These are phyloP conservation scores for Nothobranchius furzeri DNA, from an alignment of 2,113 vertebrate genomes.

Conservation along the genomic window DNA sequence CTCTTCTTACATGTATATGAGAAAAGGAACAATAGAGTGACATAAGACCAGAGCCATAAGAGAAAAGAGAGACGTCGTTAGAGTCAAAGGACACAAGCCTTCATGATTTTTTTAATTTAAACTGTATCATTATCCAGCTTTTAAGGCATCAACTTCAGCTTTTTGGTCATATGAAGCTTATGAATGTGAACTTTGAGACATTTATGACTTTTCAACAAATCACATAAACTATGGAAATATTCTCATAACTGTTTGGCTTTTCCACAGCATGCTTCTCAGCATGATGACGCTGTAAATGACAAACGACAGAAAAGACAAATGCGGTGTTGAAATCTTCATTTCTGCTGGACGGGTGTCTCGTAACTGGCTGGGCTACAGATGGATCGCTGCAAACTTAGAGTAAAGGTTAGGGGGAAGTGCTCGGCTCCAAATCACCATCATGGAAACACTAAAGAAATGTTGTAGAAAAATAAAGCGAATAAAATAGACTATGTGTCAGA, in stretches of 20 bases:
- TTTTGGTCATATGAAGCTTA: slow-evolving; percentile 35
- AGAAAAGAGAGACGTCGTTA: slow-evolving; percentile 28
- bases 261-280: slow-evolving; percentile 26
- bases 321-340: slow-evolving; percentile 42
- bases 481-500: slow-evolving; percentile 16
- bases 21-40: slow-evolving; percentile 40
- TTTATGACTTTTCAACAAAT: slow-evolving; percentile 39
- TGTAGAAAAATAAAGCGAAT: neutral
- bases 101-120: slow-evolving; percentile 17
- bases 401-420: slow-evolving; percentile 64
- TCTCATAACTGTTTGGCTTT: slow-evolving; percentile 22
- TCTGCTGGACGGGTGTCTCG: slow-evolving; percentile 50
- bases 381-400: slow-evolving; percentile 59
- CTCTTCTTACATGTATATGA: slow-evolving; percentile 46
- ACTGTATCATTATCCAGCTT: no score
- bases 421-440: slow-evolving; percentile 65
- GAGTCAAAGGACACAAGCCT: slow-evolving; percentile 17
- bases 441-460: slow-evolving; percentile 54
- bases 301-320: slow-evolving; percentile 39
- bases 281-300: slow-evolving; percentile 38
- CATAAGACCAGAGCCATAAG: slow-evolving; percentile 1
- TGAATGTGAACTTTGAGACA: slow-evolving; percentile 33
- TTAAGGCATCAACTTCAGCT: slow-evolving; percentile 21
- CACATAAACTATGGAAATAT: slow-evolving; percentile 18
- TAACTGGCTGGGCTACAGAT: slow-evolving; percentile 55